Conservation (phyloP, 2,113 vertebrate genomes). For the Malurus cyaneus region DNA sequence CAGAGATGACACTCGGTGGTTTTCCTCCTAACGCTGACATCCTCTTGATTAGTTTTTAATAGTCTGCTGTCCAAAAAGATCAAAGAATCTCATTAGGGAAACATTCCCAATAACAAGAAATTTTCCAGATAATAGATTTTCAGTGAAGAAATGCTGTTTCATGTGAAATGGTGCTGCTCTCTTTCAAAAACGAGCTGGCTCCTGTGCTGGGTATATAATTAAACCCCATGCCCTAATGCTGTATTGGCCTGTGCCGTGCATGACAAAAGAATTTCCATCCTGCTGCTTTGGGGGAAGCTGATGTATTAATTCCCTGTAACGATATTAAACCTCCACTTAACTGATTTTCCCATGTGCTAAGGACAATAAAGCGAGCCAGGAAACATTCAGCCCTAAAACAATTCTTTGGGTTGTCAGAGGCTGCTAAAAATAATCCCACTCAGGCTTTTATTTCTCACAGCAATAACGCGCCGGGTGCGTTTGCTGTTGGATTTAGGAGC, state of each 20-base stretch:
- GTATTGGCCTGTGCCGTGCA: neutral
- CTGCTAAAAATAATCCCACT: constrained; percentile 53
- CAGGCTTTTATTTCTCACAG: neutral
- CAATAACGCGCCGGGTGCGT: neutral
- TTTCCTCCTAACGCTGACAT: neutral
- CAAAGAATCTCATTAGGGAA: constrained; percentile 20
- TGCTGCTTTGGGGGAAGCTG: neutral
- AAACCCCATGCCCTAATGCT: neutral
- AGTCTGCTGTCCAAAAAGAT: constrained; percentile 29
- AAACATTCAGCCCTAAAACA: constrained; percentile 28
- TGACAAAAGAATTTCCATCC: neutral
- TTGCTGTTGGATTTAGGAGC: neutral
- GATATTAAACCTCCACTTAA: constrained; percentile 7
- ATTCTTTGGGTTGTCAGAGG: neutral
- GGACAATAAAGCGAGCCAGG: neutral
- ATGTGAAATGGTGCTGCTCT: neutral
- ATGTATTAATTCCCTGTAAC: neutral
- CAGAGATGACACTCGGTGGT: neutral
- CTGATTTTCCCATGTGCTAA: neutral
- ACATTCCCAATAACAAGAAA: neutral
- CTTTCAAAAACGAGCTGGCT: neutral
- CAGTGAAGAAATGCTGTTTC: constrained; percentile 23
- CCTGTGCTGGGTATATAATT: neutral
- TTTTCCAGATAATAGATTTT: constrained; percentile 11
- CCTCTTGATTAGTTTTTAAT: constrained; percentile 9